Percentiles rank a stretch among this genome's conserved stretches.
Evolutionary conservation across 2,888 invertebrate genomes (phyloP).

Genomic region (Aelia acuminata): DNA sequence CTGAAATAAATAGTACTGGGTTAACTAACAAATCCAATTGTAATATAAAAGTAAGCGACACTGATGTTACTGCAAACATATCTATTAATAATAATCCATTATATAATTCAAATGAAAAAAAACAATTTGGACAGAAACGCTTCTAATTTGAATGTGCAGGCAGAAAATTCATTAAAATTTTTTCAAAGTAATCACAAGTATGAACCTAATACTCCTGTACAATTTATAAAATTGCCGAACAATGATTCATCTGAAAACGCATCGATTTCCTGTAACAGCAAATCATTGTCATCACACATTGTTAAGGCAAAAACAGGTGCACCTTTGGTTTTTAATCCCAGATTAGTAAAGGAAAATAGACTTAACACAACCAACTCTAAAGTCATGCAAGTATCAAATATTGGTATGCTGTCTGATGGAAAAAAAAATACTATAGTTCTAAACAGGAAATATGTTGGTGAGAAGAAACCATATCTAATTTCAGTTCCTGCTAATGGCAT

Average conservation of each 20-base stretch:
- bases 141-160: not conserved
- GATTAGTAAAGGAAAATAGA: constrained; percentile 21
- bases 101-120: not conserved
- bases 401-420: no score
- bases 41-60: not conserved
- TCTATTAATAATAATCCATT: not conserved
- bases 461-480: not conserved
- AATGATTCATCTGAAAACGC: not conserved
- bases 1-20: constrained; percentile 38
- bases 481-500: not conserved
- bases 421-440: not conserved
- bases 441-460: not conserved
- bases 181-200: not conserved
- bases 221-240: not conserved
- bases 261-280: not conserved
- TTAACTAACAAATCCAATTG: not conserved
- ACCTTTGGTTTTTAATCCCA: not conserved
- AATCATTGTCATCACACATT: not conserved
- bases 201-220: not conserved
- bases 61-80: not conserved
- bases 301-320: not conserved
- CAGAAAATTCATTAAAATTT: not conserved
- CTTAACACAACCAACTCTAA: not conserved
- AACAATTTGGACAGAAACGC: not conserved
- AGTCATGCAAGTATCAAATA: no score